A percentile compares a stretch with the other conserved stretches of the same genome.
These are phyloP conservation scores for Malurus alboscapulatus DNA, from an alignment of 2,113 vertebrate genomes.

Conservation along the genomic window DNA sequence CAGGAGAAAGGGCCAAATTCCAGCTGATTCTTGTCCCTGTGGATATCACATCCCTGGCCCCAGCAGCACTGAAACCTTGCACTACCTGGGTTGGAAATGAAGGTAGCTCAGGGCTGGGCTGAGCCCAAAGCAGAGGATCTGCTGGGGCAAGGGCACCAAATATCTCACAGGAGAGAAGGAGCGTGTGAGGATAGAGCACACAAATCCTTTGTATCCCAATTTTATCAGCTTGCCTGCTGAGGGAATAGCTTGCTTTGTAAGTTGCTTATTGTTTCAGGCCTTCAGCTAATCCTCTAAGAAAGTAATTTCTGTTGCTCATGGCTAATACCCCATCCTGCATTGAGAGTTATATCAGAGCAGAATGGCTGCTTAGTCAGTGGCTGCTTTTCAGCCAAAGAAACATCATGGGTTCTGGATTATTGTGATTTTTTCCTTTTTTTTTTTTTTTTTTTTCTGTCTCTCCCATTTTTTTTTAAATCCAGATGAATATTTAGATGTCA, in stretches of 20 bases:
- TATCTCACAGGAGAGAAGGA: accelerated
- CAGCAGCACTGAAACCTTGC: accelerated
- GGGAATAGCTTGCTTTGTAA: not conserved
- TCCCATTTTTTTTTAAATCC: not conserved
- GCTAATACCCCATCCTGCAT: not conserved
- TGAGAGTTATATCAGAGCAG: not conserved
- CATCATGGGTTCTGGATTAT: slow-evolving; percentile 18
- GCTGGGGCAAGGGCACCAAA: not conserved
- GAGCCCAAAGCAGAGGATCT: not conserved
- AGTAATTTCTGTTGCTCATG: slow-evolving; percentile 28
- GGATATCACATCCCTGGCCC: too few species aligned
- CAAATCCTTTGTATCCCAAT: not conserved
- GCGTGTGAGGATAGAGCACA: not conserved
- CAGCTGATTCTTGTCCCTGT: not conserved
- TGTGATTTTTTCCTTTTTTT: not conserved
- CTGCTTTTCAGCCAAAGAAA: slow-evolving; percentile 22
- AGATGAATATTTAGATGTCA: slow-evolving; percentile 16
- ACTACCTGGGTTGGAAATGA: not conserved
- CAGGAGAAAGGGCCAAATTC: not conserved
- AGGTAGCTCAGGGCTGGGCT: not conserved
- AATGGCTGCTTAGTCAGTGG: slow-evolving; percentile 40
- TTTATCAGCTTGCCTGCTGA: not conserved
- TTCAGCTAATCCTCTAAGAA: slow-evolving; percentile 36
- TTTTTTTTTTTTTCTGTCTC: accelerated
- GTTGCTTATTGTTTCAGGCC: slow-evolving; percentile 45